A percentile compares a stretch with the other conserved stretches of the same genome.
Evolutionary conservation across 2,888 invertebrate genomes (phyloP).

Genomic region (Poecilobothrus nobilitatus): DNA sequence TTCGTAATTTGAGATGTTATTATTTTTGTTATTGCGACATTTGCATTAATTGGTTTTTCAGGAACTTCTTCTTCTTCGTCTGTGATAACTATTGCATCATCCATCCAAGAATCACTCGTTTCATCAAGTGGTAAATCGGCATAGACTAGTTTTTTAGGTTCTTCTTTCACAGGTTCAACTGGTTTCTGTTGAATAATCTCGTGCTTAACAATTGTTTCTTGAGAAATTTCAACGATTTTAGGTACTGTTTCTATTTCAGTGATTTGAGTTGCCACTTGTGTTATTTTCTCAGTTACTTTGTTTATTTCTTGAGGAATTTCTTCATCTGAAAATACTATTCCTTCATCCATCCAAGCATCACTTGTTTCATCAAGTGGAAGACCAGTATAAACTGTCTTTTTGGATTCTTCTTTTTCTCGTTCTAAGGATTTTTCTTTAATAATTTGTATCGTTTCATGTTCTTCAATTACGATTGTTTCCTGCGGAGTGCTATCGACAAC

Average conservation of each 20-base stretch:
- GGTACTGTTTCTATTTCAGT: too few relatives aligned
- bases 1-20: neutral
- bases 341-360: slow-evolving; percentile 36
- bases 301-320: neutral
- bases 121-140: slow-evolving; percentile 29
- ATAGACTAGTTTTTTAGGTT: slow-evolving; percentile 19
- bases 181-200: too few relatives aligned
- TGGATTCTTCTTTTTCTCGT: slow-evolving; percentile 20
- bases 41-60: neutral
- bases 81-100: slow-evolving; percentile 31
- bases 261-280: too few relatives aligned
- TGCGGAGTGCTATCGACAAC: neutral
- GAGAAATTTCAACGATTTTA: too few relatives aligned
- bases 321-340: slow-evolving; percentile 29
- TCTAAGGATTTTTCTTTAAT: neutral
- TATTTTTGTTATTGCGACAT: neutral
- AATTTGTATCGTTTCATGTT: neutral
- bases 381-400: slow-evolving; percentile 31
- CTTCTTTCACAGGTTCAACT: neutral
- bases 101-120: slow-evolving; percentile 30
- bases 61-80: slow-evolving; percentile 8
- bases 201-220: too few relatives aligned
- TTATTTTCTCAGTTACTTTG: neutral
- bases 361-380: slow-evolving; percentile 34
- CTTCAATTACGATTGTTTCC: neutral